These are phyloP conservation scores for Chloropsis cyanopogon DNA, from an alignment of 2,113 vertebrate genomes.

Conservation along the genomic window DNA sequence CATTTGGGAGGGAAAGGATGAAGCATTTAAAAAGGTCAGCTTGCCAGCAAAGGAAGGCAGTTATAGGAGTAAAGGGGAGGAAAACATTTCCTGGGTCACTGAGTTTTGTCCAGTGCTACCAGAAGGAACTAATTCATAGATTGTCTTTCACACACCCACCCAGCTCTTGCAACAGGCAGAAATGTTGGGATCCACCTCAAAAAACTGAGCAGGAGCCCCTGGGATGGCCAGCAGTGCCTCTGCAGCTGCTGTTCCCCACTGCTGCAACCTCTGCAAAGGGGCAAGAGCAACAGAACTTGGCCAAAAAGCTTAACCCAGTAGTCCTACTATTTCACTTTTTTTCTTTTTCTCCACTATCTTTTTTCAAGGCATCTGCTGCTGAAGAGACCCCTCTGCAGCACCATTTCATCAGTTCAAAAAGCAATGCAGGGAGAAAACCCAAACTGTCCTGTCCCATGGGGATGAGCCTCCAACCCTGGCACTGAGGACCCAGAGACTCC, in stretches of 20 bases:
- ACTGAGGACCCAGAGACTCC: not conserved
- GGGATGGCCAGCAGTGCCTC: accelerated
- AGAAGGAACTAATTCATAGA: slow-evolving; percentile 36
- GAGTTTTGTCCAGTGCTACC: not conserved
- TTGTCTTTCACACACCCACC: not conserved
- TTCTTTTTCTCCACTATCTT: not conserved
- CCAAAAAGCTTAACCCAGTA: not conserved
- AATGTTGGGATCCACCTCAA: not conserved
- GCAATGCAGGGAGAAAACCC: not conserved
- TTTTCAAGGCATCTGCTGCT: not conserved
- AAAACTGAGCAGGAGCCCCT: not conserved
- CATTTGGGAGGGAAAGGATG: slow-evolving; percentile 63
- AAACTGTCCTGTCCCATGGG: not conserved
- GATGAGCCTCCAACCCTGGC: not conserved
- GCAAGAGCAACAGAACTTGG: not conserved
- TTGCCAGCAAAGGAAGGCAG: slow-evolving; percentile 26
- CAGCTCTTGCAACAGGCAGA: not conserved
- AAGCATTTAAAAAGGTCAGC: slow-evolving; percentile 45
- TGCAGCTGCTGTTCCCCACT: not conserved
- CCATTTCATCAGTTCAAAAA: not conserved
- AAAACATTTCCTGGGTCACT: slow-evolving; percentile 66
- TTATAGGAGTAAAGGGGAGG: slow-evolving; percentile 42
- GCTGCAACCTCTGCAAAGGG: not conserved
- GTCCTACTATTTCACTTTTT: not conserved
- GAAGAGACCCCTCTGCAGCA: not conserved